Conservation (phyloP, 2,113 vertebrate species). For the Fulica atra region DNA sequence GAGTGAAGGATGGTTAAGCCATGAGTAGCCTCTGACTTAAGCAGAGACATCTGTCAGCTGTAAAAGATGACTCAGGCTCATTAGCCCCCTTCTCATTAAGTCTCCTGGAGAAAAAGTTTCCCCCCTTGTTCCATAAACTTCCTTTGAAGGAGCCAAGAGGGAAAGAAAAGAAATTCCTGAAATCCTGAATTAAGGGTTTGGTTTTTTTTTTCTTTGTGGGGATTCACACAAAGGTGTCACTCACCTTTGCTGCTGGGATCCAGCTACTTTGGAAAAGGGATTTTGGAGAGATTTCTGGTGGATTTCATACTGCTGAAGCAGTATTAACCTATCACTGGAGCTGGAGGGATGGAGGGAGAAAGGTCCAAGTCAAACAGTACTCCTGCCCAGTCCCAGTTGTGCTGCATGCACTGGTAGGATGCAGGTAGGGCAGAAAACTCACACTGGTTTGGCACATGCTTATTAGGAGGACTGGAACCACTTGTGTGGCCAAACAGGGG, state of each 20-base stretch:
- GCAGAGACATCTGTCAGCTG: not conserved
- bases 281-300: not conserved
- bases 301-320: not conserved
- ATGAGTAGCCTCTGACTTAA: conserved; percentile 3
- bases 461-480: not conserved
- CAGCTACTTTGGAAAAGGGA: not conserved
- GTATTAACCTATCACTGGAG: not conserved
- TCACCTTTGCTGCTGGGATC: not conserved
- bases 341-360: not conserved
- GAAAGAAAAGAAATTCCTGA: not conserved
- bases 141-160: not conserved
- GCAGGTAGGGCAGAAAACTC: not conserved
- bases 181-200: not conserved
- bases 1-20: conserved; percentile 2
- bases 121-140: not conserved
- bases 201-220: not conserved
- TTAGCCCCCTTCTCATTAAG: conserved; percentile 19
- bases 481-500: not conserved
- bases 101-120: not conserved
- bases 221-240: not conserved
- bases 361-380: not conserved
- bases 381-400: not conserved
- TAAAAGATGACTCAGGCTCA: conserved; percentile 10
- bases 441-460: not conserved
- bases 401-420: not conserved